Evolutionary conservation across 2,888 invertebrate genomes (phyloP), one percentile per base, ranked within the genome.

Genomic region (Stenodera caucasica): DNA sequence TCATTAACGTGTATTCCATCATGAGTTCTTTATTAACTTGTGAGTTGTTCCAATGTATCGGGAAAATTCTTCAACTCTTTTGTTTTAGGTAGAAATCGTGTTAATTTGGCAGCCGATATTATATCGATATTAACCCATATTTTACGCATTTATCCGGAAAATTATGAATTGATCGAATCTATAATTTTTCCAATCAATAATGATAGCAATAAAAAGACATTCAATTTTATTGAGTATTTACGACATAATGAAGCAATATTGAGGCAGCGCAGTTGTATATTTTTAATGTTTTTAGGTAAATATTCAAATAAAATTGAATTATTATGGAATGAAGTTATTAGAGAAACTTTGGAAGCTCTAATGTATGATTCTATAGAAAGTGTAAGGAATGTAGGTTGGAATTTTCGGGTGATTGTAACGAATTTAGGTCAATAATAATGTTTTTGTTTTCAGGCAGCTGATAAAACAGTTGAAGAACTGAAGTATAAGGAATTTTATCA

Each of bases 101-200:
- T 86, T 0, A 83, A 90, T 14, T 83, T 92, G 33, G 88, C 87
- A 0, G 81, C 86, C 21, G 90, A 90, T 75, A 82, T 91, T 9
- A 77, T 92, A 26, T 90, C 91, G 0, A 83, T 92, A 30, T 81
- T 94, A 8, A 90, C 88, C 55, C 88, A 90, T 11, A 84, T 92
- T 3, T 78, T 93, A 14, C 85, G 90, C 67, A 88, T 88, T 61
- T 79, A 89, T 15, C 91, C 93, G 0, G 90, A 91, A 73, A 90
- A 92, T 74, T 87, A 88, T 0, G 89, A 89, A 60, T 82, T 92
- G 0, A 88, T 93, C 0, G 90, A 91, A 73, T 87, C 86, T 70
- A 86, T 93, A 61, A 80, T 91, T 5, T 82, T 88, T 59, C 37
- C 37, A 18, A 45, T 26, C 26, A 85, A 85, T n/a, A 75, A 76